Percentiles rank a stretch among this genome's conserved stretches.
Evolutionary conservation across 37 sponge, comb jelly and placozoan species (phyloP).

Genomic region (Amphimedon queenslandica): DNA sequence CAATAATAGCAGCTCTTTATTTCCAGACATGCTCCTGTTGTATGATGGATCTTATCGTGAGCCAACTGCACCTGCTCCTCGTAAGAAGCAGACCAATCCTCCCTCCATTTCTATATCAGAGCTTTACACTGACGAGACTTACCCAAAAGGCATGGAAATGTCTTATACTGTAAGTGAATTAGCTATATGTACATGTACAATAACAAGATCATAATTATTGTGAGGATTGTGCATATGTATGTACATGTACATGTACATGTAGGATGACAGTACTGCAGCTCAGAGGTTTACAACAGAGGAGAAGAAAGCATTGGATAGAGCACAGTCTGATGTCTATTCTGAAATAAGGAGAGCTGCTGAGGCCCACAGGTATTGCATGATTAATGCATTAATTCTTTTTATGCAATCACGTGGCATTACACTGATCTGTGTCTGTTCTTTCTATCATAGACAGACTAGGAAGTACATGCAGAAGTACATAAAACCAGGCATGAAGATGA

Average conservation of each 20-base stretch:
- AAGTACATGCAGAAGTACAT: constrained; percentile 86
- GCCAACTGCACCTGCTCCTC: constrained; percentile 42
- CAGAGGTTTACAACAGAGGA: constrained; percentile 79
- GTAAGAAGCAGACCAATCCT: constrained; percentile 70
- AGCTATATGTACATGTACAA: constrained; percentile 1
- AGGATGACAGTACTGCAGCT: constrained; percentile 54
- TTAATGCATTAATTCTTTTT: too few relatives aligned
- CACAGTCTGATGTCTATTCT: constrained; percentile 52
- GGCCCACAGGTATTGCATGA: constrained; percentile 70
- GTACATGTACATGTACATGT: constrained; percentile 1
- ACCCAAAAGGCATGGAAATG: constrained; percentile 73
- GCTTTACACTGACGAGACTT: constrained; percentile 67
- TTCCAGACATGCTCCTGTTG: constrained; percentile 54
- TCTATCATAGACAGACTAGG: constrained; percentile 44
- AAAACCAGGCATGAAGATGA: constrained; percentile 91
- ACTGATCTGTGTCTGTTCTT: too few relatives aligned
- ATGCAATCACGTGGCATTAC: too few relatives aligned
- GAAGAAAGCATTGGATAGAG: constrained; percentile 84
- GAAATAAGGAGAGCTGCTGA: constrained; percentile 93
- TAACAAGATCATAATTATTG: background rate
- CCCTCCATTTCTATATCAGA: constrained; percentile 87
- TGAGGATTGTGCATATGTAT: background rate
- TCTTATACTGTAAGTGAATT: constrained; percentile 54
- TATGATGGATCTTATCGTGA: constrained; percentile 58
- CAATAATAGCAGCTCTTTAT: too few relatives aligned